Base-by-base conservation (phyloP, 1,140 invertebrate species). In the Drosophila suzukii region DNA sequence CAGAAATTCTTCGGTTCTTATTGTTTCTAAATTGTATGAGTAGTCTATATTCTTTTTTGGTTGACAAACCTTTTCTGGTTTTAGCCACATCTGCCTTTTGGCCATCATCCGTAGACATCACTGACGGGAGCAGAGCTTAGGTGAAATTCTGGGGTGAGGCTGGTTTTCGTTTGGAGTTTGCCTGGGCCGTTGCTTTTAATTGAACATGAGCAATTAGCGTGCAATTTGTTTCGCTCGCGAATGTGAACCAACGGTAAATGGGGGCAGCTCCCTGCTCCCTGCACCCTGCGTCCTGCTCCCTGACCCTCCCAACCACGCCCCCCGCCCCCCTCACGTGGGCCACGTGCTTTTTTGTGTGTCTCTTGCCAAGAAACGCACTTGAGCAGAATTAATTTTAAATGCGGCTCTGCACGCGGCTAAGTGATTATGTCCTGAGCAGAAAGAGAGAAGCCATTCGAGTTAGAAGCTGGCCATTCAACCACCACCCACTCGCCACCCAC, bases 361-460 rank as follows among this genome's bases (percentile, higher is more conserved):
- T 60, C 68, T 54, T 75, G 56, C 76, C 75, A 79, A 82, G 65
- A 70, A 91, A 85, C 86, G 86, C 88, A 89, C 83, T 91, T 91
- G 81, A 90, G 90, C 83, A 79, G 90, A 90, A 91, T 91, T 91
- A 91, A 91, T 91, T 91, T 91, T 80, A 91, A 91, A 91, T 89
- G 81, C 75, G 75, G 77, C 81, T 78, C 85, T 84, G 84, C 84
- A 89, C 84, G 84, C 84, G 84, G 78, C 84, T 89, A 89, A 89
- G 84, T 89, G 84, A 89, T 89, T 89, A 89, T 84, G 81, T 66
- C 74, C 63, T 44, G 38, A 44, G 54, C 53, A 66, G 46, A 54
- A 34, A 55, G 65, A 78, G 82, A 38, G 72, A 75, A 46, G 50
- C 50, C 15, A 36, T 36, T 53, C 6, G 32, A 53, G 50, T 43